phyloP scores from a whole-genome alignment of 37 sponge, comb jelly and placozoan genomes.

The Hexactinellida sp. region DNA sequence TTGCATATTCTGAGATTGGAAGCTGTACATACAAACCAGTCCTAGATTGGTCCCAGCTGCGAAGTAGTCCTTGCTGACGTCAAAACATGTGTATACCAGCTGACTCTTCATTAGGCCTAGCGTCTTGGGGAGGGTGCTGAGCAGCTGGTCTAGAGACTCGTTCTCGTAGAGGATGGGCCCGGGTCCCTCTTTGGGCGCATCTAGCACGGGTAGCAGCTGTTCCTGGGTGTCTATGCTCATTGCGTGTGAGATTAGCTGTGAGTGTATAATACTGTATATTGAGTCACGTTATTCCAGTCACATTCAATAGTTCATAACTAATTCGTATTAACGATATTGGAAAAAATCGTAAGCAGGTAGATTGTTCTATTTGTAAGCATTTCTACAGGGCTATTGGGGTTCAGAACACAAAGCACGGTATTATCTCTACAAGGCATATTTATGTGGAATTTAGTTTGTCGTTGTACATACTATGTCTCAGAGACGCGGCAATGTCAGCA shows the following conservation, averaged over 20 bases:
- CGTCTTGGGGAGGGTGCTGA: neutral
- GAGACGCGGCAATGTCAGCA: too few species aligned
- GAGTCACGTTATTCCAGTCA: too few species aligned
- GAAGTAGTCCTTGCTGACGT: constrained; percentile 33
- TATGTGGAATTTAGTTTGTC: too few species aligned
- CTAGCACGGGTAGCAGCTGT: neutral
- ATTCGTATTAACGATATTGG: too few species aligned
- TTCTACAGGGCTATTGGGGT: too few species aligned
- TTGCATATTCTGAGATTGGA: constrained; percentile 20
- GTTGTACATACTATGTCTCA: too few species aligned
- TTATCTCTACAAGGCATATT: too few species aligned
- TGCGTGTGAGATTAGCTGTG: neutral
- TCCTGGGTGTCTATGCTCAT: neutral
- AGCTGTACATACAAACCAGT: constrained; percentile 41
- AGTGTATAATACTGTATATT: too few species aligned
- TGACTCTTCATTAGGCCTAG: neutral
- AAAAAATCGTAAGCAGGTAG: too few species aligned
- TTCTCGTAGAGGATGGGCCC: neutral
- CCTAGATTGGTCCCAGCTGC: constrained; percentile 59
- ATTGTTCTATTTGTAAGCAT: too few species aligned
- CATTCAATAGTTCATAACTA: too few species aligned
- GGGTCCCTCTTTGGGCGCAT: neutral
- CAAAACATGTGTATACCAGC: constrained; percentile 49
- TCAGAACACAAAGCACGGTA: too few species aligned
- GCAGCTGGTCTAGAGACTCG: neutral